Evolutionary conservation across 1,140 invertebrate species (phyloP).

Genomic region (Eueides isabella): DNA sequence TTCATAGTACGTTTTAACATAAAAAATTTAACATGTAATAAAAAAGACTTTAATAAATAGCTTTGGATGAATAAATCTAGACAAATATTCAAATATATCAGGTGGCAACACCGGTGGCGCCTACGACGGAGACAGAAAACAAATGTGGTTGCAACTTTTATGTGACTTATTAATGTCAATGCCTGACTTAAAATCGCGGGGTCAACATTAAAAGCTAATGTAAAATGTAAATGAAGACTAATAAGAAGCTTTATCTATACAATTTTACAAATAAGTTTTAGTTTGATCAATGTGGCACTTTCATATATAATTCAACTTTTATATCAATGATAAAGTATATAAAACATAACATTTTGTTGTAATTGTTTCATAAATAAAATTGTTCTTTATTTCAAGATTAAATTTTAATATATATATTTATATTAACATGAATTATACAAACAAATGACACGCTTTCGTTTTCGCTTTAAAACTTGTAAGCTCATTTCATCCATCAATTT

Average conservation of each 20-base stretch:
- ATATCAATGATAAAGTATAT: too few species aligned
- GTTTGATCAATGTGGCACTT: not conserved
- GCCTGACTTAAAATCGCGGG: constrained; percentile 18
- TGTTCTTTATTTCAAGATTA: too few species aligned
- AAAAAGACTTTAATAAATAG: constrained; percentile 11
- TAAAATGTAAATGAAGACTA: not conserved
- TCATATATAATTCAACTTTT: not conserved
- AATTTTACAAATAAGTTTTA: not conserved
- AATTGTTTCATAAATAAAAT: too few species aligned
- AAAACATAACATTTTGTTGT: too few species aligned
- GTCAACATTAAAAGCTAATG: constrained; percentile 6
- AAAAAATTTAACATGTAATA: not conserved
- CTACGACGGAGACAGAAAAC: constrained; percentile 22
- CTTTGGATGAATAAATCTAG: constrained; percentile 5
- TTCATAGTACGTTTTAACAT: not conserved
- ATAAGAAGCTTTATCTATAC: not conserved
- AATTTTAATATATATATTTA: too few species aligned
- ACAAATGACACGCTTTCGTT: too few species aligned
- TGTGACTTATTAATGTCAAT: constrained; percentile 33
- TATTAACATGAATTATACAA: too few species aligned
- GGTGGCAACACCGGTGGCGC: constrained; percentile 34
- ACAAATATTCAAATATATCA: constrained; percentile 11
- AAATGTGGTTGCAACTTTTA: constrained; percentile 16
- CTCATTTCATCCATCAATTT: too few species aligned
- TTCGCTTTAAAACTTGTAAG: too few species aligned